phyloP scores from a whole-genome alignment of 2,113 vertebrate genomes.

The Tauraco erythrolophus region DNA sequence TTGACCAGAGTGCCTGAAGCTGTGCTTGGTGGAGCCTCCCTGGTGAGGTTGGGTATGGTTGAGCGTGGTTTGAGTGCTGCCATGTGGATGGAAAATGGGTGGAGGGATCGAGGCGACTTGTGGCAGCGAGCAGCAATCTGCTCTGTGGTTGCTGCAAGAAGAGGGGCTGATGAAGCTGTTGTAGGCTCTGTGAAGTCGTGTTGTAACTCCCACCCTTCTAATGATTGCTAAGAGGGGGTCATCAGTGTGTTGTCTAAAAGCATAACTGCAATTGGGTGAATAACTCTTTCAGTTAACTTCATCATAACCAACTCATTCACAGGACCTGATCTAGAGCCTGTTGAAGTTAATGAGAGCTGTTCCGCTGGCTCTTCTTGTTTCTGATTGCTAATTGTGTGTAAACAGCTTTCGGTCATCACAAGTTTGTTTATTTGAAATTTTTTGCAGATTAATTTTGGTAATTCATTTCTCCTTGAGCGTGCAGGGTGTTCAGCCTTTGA shows the following conservation, averaged over 20 bases:
- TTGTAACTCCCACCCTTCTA: background rate
- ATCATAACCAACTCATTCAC: background rate
- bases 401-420: conserved; percentile 18
- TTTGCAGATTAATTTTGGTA: background rate
- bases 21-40: background rate
- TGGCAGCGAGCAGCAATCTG: fast-evolving
- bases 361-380: background rate
- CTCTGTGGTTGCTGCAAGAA: background rate
- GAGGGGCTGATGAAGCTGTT: background rate
- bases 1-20: background rate
- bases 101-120: fast-evolving
- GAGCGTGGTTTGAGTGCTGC: background rate
- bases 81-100: fast-evolving
- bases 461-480: background rate
- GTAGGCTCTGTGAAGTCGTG: background rate
- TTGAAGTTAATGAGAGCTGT: background rate
- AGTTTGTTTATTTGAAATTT: conserved; percentile 37
- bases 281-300: background rate
- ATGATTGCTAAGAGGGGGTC: background rate
- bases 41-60: fast-evolving
- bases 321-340: background rate
- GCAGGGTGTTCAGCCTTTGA: background rate
- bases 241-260: background rate
- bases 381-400: conserved; percentile 43
- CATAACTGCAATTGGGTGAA: background rate